Conservation (phyloP, 1,140 invertebrate genomes). For the Scaptodrosophila lebanonensis region DNA sequence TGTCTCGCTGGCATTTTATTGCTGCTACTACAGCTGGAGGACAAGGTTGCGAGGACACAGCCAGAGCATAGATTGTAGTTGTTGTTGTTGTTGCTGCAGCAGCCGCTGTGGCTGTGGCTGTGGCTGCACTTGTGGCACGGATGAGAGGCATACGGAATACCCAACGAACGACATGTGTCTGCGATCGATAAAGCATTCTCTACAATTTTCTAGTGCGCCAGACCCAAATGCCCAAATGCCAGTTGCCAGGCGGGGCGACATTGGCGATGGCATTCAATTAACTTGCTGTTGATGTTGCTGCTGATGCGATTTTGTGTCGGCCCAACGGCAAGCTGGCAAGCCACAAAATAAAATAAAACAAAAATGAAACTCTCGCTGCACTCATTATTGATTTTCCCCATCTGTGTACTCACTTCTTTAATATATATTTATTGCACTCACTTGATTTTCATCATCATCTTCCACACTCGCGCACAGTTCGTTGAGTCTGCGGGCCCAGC, state of each 20-base stretch:
- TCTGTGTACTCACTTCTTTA: conserved; percentile 18
- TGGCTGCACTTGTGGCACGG: background rate
- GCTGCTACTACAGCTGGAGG: conserved; percentile 2
- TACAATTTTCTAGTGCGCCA: conserved; percentile 3
- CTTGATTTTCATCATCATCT: conserved; percentile 56
- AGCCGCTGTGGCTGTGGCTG: too few species aligned
- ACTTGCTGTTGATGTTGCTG: conserved; percentile 37
- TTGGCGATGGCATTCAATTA: conserved; percentile 54
- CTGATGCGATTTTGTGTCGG: conserved; percentile 42
- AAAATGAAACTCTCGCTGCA: too few species aligned
- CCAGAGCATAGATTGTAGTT: background rate
- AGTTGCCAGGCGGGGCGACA: too few species aligned
- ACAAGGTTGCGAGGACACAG: conserved; percentile 20
- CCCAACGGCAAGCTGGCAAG: too few species aligned
- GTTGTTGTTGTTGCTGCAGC: too few species aligned
- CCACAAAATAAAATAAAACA: too few species aligned
- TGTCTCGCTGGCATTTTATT: conserved; percentile 23
- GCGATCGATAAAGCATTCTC: conserved; percentile 27
- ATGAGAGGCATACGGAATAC: conserved; percentile 24
- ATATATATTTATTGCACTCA: conserved; percentile 57
- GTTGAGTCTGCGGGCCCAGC: background rate
- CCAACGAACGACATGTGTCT: too few species aligned
- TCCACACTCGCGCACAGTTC: conserved; percentile 14
- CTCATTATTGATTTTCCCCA: conserved; percentile 60
- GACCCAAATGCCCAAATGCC: too few species aligned